Conservation (phyloP, 2,888 invertebrate species). For the Emmelina monodactyla region DNA sequence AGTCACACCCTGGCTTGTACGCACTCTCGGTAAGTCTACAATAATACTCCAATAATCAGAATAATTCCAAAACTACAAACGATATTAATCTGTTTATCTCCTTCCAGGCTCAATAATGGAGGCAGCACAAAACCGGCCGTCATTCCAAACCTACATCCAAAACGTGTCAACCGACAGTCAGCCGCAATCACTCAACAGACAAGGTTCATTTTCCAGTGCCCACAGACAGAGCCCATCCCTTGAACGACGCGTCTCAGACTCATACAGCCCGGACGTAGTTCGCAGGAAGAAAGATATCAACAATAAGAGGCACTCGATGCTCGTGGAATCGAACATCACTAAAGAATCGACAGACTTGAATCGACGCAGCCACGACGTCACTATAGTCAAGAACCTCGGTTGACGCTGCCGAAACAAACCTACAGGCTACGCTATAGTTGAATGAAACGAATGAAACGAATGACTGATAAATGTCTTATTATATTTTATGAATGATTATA, state of each 20-base stretch:
- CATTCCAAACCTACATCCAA: constrained; percentile 59
- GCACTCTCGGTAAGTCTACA: constrained; percentile 74
- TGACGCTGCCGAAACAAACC: constrained; percentile 43
- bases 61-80: not conserved
- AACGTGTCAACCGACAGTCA: constrained; percentile 33
- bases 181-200: constrained; percentile 31
- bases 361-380: constrained; percentile 46
- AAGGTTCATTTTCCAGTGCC: constrained; percentile 32
- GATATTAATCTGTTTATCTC: not conserved
- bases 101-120: constrained; percentile 71
- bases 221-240: constrained; percentile 21
- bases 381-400: constrained; percentile 47
- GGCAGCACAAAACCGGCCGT: constrained; percentile 70
- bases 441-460: not conserved
- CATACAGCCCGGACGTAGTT: constrained; percentile 45
- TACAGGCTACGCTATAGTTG: constrained; percentile 5
- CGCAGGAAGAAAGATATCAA: constrained; percentile 48
- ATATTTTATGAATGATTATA: not conserved
- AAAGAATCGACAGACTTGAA: constrained; percentile 47
- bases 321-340: constrained; percentile 43
- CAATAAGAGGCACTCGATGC: constrained; percentile 49
- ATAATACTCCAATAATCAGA: not conserved
- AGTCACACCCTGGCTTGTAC: constrained; percentile 95
- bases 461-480: not conserved
- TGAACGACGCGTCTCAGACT: constrained; percentile 49